Evolutionary conservation across 2,888 invertebrate species (phyloP).

Genomic region (Dolomedes plantarius): DNA sequence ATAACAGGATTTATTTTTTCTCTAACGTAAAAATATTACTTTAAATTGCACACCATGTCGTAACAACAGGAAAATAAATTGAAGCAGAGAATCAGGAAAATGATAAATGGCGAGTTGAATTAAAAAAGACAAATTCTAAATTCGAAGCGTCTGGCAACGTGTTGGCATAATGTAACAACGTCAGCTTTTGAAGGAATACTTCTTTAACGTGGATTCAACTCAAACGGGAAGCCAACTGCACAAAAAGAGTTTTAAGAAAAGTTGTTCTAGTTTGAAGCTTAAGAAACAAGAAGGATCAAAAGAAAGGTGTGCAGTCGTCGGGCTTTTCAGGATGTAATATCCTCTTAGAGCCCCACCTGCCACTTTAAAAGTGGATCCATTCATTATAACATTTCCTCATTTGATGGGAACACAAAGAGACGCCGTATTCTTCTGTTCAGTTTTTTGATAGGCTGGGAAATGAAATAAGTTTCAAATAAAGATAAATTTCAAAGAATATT

Average conservation of each 20-base stretch:
- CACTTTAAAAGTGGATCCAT: background rate
- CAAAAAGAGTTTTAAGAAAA: background rate
- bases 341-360: background rate
- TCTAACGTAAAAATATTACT: too few species aligned
- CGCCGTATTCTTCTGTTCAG: background rate
- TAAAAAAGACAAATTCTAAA: background rate
- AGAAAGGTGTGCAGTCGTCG: background rate
- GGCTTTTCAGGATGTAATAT: background rate
- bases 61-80: too few species aligned
- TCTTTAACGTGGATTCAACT: too few species aligned
- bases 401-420: background rate
- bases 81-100: too few species aligned
- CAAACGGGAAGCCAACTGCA: background rate
- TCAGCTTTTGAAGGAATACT: too few species aligned
- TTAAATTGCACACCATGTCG: too few species aligned
- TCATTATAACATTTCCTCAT: slow-evolving; percentile 14
- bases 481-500: background rate
- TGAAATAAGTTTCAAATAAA: background rate
- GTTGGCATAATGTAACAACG: too few species aligned
- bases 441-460: background rate
- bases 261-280: background rate
- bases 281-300: slow-evolving; percentile 8
- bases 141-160: too few species aligned
- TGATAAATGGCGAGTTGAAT: background rate
- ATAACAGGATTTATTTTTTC: too few species aligned